Percentiles rank a stretch among this genome's conserved stretches.
These are phyloP conservation scores for Sclerurus mexicanus DNA, from an alignment of 2,113 vertebrate genomes.

Conservation along the genomic window DNA sequence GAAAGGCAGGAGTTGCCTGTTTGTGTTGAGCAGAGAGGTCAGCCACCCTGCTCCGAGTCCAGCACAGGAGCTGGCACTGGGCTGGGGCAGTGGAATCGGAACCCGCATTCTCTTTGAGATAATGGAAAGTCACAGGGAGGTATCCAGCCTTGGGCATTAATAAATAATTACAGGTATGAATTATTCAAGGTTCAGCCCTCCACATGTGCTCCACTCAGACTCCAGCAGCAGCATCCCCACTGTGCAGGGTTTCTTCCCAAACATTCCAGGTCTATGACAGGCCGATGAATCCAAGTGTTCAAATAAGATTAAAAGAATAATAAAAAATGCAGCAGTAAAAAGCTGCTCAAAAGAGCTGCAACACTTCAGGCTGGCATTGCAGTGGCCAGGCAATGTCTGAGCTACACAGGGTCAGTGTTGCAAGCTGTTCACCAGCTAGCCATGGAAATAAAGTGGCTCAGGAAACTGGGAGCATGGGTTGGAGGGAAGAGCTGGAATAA, in stretches of 20 bases:
- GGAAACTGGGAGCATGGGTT: background rate
- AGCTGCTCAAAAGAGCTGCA: background rate
- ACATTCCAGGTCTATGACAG: background rate
- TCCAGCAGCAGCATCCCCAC: background rate
- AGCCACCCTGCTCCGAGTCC: background rate
- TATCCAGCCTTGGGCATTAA: slow-evolving; percentile 53
- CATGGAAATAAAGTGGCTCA: background rate
- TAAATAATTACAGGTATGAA: slow-evolving; percentile 63
- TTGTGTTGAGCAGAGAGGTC: background rate
- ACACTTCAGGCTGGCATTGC: background rate
- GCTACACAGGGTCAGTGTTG: background rate
- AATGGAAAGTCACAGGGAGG: slow-evolving; percentile 60
- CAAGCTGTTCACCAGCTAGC: background rate
- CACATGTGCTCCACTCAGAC: background rate
- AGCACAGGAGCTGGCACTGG: background rate
- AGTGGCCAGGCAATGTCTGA: background rate
- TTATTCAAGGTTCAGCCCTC: slow-evolving; percentile 58
- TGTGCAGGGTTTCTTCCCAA: background rate
- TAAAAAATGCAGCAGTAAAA: background rate
- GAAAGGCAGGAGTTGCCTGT: background rate
- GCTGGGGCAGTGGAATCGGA: background rate
- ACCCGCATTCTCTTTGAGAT: background rate
- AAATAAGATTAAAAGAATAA: background rate
- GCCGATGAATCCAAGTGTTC: background rate
- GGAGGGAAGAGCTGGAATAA: background rate